phyloP scores from a whole-genome alignment of 2,888 invertebrate species.

The Petrolisthes manimaculis region DNA sequence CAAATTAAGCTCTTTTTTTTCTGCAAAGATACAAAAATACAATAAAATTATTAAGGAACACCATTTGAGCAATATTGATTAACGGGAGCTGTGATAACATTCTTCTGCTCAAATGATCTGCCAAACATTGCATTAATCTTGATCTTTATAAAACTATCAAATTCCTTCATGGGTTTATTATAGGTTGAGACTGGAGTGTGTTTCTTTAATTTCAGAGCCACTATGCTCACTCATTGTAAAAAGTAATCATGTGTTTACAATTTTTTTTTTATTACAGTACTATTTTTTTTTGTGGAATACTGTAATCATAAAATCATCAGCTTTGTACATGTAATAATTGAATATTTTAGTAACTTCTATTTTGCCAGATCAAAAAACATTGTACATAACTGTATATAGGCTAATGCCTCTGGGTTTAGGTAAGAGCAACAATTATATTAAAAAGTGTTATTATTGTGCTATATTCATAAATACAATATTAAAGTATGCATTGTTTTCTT shows the following conservation, averaged over 20 bases:
- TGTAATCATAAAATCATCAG: slow-evolving; percentile 42
- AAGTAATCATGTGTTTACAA: slow-evolving; percentile 17
- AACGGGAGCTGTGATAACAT: no score
- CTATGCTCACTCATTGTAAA: background rate
- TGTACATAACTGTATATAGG: slow-evolving; percentile 52
- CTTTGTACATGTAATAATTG: slow-evolving; percentile 44
- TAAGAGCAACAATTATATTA: slow-evolving; percentile 53
- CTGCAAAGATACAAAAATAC: no score
- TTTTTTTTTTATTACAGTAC: no score
- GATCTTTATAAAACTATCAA: no score
- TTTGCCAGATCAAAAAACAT: slow-evolving; percentile 52
- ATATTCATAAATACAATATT: slow-evolving; percentile 56
- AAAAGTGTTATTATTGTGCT: slow-evolving; percentile 57
- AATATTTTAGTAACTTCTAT: slow-evolving; percentile 53
- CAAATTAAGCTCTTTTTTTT: background rate
- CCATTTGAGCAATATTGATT: no score
- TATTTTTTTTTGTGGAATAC: slow-evolving; percentile 14
- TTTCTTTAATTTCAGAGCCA: background rate
- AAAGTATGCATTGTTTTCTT: slow-evolving; percentile 2
- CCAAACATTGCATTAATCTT: no score
- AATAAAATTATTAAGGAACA: no score
- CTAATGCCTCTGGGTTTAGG: slow-evolving; percentile 53
- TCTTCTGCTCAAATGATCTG: no score
- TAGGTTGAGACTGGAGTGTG: no score
- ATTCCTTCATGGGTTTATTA: no score